Evolutionary conservation across 1,140 invertebrate species (phyloP).

Genomic region (Drosophila orosa): DNA sequence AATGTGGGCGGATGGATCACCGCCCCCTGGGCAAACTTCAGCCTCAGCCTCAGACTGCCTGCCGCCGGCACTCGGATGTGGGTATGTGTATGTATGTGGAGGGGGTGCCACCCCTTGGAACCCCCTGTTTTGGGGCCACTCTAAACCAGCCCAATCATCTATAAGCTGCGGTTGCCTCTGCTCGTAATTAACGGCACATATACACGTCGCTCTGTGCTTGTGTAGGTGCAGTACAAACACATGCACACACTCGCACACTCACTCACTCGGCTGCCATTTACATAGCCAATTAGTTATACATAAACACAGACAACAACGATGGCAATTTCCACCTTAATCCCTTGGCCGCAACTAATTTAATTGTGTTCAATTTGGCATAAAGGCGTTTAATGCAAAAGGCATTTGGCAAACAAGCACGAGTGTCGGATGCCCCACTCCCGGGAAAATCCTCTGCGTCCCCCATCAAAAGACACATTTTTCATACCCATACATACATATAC

Average conservation of each 20-base stretch:
- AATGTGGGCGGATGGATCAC: slow-evolving; percentile 57
- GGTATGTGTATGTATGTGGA: not conserved
- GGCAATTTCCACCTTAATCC: slow-evolving; percentile 73
- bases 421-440: not conserved
- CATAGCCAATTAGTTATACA: slow-evolving; percentile 82
- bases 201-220: slow-evolving; percentile 5
- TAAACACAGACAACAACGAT: slow-evolving; percentile 64
- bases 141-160: slow-evolving; percentile 46
- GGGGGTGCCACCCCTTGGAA: not conserved
- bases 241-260: slow-evolving; percentile 34
- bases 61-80: not conserved
- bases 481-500: slow-evolving; percentile 32
- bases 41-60: slow-evolving; percentile 25
- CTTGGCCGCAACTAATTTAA: slow-evolving; percentile 81
- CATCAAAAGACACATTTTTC: slow-evolving; percentile 34
- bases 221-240: slow-evolving; percentile 17
- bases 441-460: not conserved
- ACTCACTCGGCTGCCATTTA: slow-evolving; percentile 66
- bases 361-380: slow-evolving; percentile 82
- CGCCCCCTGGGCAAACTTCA: slow-evolving; percentile 34
- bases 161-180: slow-evolving; percentile 65
- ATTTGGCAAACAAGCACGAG: slow-evolving; percentile 46
- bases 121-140: slow-evolving; percentile 18
- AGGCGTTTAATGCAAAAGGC: slow-evolving; percentile 71
- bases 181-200: slow-evolving; percentile 71